Evolutionary conservation across 2,888 invertebrate genomes (phyloP), one percentile per base, ranked within the genome.

Genomic region (Physocephala rufipes): DNA sequence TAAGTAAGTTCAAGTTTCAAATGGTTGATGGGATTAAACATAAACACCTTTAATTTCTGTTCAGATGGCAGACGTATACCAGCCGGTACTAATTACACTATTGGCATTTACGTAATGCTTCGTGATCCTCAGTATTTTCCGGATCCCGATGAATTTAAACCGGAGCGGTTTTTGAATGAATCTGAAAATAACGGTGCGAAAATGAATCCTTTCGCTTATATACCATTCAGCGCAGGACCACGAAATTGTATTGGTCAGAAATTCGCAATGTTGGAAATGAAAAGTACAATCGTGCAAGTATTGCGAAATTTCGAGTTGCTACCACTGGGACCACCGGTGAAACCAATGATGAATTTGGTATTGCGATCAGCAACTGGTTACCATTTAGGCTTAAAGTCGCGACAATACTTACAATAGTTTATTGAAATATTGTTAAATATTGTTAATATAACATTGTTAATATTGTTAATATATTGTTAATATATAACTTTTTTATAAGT

Each of bases 1-100:
- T 91, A 76, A 89, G 90, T 90, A 47, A 49, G 71, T 55, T 7
- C 5, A 9, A 21, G 19, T 16, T 13, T 12, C 30, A n/a, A 49
- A 28, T n/a, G 7, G 49, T n/a, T 21, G 15, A 36, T 26, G 58
- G 30, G 3, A 45, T 26, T 2, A 49, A 13, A 1, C 12, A 36
- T 30, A 15, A 59, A 43, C 4, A n/a, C 13, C 13, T 70, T 12
- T 15, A 45, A 45, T 55, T 63, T 7, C 51, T 0, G 16, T n/a
- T 43, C 43, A 84, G 83, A 80, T 70, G 82, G 82, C 2, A 79
- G 79, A 59, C 71, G 73, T 0, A 79, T 85, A 16, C 84, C 85
- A 0, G 80, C 80, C 9, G 79, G 80, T 9, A 78, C 79, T 26
- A 81, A 82, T 70, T 77, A 78, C 21, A 79, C 77, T 28, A 66